Evolutionary conservation across 2,888 invertebrate species (phyloP), one percentile per base, ranked within the genome.

Genomic region (Allacma fusca): DNA sequence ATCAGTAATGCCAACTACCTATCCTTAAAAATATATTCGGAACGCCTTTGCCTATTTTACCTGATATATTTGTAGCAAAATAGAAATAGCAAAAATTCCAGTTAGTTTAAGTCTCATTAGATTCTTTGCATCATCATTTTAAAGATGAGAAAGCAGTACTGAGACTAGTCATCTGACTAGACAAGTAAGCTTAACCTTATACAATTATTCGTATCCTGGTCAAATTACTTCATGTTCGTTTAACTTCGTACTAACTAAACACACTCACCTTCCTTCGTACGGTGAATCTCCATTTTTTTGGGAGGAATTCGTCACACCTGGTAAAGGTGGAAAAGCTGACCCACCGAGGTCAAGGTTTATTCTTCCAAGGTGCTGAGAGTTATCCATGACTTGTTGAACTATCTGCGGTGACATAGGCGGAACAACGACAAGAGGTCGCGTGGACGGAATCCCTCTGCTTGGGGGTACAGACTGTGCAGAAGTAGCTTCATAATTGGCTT

Each of bases 291-390:
- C 84, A 74, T 83, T 83, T 75, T 82, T 82, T 7, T 79, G 80
- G 43, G 80, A 77, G 24, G 81, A 59, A 59, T 79, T 80, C 1
- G 88, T 88, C 80, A 89, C 87, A 86, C 93, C 92, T 80, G 93
- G 93, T 85, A 94, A 88, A 78, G 94, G 94, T 81, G 94, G 94
- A 87, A 94, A 94, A 75, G 93, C 92, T 74, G 91, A 90, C 78
- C 92, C 92, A 87, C 92, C 93, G 84, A 94, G 88, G 87, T 94
- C 93, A 87, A 94, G 94, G 85, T 92, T 82, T 16, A 80, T 81
- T 69, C 80, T 73, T 24, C 72, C 67, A 26, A 65, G 50, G 70
- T 77, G 67, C 57, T 71, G 74, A 64, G 44, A 24, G 64, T 67
- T 69, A 12, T 73, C 44, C 16, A 62, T 21, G 50, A 57, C 59